Conservation (phyloP, 2,113 vertebrate genomes). For the Columba livia region DNA sequence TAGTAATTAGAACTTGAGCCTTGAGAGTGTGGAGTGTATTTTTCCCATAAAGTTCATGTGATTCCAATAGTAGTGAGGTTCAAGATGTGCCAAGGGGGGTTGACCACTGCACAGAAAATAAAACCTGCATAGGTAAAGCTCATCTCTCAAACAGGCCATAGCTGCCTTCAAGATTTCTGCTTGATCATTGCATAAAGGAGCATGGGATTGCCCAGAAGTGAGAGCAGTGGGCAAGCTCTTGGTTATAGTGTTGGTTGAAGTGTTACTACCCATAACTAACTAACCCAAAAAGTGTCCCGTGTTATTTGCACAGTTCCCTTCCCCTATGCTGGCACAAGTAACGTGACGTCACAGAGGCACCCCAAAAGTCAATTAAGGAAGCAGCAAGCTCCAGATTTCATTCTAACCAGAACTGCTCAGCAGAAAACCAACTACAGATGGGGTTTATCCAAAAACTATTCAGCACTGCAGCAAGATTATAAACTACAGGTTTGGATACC, state of each 20-base stretch:
- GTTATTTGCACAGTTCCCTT: not conserved
- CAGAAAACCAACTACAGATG: no score
- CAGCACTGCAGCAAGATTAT: no score
- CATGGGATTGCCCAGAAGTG: not conserved
- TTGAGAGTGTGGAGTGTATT: not conserved
- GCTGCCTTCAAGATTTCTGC: not conserved
- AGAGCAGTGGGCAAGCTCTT: not conserved
- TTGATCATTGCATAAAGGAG: not conserved
- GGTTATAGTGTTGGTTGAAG: not conserved
- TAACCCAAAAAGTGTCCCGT: rapidly evolving
- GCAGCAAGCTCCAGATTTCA: no score
- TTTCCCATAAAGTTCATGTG: not conserved
- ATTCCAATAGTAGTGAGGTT: not conserved
- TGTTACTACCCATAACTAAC: not conserved
- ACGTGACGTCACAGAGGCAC: no score
- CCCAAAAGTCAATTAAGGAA: no score
- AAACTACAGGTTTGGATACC: no score
- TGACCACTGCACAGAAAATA: not conserved
- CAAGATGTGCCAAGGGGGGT: not conserved
- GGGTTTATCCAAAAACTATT: no score
- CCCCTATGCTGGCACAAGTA: not conserved
- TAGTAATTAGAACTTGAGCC: slow-evolving; percentile 1
- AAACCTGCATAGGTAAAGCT: not conserved
- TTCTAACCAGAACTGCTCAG: no score
- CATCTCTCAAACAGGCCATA: not conserved